Evolutionary conservation across 2,797 vertebrate genomes (phyloP).

Genomic region (Pangasius mekongensis): DNA sequence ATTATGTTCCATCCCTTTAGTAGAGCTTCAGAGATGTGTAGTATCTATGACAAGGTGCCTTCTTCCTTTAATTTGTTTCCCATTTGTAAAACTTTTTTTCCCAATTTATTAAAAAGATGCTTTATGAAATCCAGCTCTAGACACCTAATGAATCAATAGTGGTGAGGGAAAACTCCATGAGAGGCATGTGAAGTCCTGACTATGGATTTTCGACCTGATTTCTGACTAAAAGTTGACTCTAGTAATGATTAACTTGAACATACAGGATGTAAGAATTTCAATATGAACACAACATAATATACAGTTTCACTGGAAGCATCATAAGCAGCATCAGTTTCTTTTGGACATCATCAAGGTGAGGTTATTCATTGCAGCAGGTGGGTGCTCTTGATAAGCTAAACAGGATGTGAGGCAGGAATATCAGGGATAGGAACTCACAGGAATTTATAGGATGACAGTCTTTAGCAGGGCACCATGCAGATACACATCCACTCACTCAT

Average conservation of each 20-base stretch:
- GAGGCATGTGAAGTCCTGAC: not conserved
- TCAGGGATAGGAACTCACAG: not conserved
- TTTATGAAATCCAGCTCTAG: not conserved
- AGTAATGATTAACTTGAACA: not conserved
- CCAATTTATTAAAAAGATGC: not conserved
- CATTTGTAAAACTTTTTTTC: not conserved
- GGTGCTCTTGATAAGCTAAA: not conserved
- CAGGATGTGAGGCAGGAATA: not conserved
- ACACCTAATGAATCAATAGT: not conserved
- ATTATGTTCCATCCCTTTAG: no score
- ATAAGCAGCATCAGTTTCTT: not conserved
- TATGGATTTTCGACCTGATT: not conserved
- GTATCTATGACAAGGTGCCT: not conserved
- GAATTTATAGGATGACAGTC: not conserved
- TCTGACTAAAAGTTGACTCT: not conserved
- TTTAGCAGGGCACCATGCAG: no score
- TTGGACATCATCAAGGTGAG: not conserved
- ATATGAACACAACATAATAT: not conserved
- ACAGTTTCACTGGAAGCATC: not conserved
- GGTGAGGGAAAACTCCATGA: not conserved
- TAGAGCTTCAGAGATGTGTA: not conserved
- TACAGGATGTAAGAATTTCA: not conserved
- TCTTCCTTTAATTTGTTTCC: not conserved
- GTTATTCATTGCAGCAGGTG: not conserved
- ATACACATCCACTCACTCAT: no score